These are phyloP conservation scores for Ibycter americanus DNA, from an alignment of 2,797 vertebrate genomes.

Conservation along the genomic window DNA sequence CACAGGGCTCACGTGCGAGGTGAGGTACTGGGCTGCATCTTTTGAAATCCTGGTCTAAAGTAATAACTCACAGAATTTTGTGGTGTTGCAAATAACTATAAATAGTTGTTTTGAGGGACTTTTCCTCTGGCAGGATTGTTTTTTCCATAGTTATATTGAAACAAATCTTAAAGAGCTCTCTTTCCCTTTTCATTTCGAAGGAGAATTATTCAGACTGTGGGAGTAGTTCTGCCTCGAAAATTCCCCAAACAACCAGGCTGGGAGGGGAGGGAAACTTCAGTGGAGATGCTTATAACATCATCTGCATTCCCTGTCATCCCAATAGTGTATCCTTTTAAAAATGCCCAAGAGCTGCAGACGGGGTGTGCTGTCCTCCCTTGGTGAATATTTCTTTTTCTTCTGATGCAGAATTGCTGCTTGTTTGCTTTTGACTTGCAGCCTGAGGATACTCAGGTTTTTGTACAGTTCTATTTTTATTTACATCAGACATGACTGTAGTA, in stretches of 20 bases:
- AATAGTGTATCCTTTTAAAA: background rate
- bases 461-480: background rate
- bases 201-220: background rate
- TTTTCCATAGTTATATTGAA: background rate
- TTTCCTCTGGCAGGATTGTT: background rate
- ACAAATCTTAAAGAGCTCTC: background rate
- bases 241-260: background rate
- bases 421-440: background rate
- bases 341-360: background rate
- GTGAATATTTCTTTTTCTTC: background rate
- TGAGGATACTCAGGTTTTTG: background rate
- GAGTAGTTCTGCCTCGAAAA: conserved; percentile 10
- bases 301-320: background rate
- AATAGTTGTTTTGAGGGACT: background rate
- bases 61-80: background rate
- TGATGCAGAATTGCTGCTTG: background rate
- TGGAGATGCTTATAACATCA: background rate
- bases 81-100: background rate
- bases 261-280: background rate
- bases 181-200: conserved; percentile 36
- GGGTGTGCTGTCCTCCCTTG: background rate
- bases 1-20: accelerated
- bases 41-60: background rate
- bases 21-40: background rate
- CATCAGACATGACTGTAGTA: background rate